These are phyloP conservation scores for Fragum sueziense DNA, from an alignment of 2,888 invertebrate genomes.

Conservation along the genomic window DNA sequence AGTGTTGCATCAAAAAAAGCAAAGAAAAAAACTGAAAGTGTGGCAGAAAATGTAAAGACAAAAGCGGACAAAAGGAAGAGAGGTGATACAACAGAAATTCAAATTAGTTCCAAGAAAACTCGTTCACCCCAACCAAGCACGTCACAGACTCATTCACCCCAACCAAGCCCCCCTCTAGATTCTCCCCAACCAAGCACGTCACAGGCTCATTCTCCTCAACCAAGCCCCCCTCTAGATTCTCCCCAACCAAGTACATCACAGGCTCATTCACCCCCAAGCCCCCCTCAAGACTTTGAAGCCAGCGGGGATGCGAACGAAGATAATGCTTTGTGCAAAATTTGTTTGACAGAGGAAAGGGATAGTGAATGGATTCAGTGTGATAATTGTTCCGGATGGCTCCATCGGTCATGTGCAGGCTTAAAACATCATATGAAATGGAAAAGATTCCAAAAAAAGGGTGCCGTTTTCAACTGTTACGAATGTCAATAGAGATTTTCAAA, in stretches of 20 bases:
- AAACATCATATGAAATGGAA: slow-evolving; percentile 21
- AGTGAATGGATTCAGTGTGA: slow-evolving; percentile 35
- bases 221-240: background rate
- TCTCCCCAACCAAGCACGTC: background rate
- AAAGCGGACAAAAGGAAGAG: background rate
- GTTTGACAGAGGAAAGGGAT: background rate
- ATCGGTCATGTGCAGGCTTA: slow-evolving; percentile 25
- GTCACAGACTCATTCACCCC: background rate
- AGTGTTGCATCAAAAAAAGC: background rate
- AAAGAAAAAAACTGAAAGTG: background rate
- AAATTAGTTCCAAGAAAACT: background rate
- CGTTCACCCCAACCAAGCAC: background rate
- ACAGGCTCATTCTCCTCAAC: background rate
- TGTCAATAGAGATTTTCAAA: background rate
- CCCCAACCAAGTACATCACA: background rate
- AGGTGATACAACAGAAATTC: background rate
- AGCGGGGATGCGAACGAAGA: background rate
- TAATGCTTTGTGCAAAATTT: background rate
- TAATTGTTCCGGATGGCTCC: slow-evolving; percentile 18
- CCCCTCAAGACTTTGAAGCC: background rate
- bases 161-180: background rate
- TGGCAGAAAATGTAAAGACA: background rate
- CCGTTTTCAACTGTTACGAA: slow-evolving; percentile 13
- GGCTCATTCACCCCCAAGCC: background rate
- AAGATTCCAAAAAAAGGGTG: background rate